phyloP scores from a whole-genome alignment of 2,797 vertebrate species.

The Protosalanx chinensis region DNA sequence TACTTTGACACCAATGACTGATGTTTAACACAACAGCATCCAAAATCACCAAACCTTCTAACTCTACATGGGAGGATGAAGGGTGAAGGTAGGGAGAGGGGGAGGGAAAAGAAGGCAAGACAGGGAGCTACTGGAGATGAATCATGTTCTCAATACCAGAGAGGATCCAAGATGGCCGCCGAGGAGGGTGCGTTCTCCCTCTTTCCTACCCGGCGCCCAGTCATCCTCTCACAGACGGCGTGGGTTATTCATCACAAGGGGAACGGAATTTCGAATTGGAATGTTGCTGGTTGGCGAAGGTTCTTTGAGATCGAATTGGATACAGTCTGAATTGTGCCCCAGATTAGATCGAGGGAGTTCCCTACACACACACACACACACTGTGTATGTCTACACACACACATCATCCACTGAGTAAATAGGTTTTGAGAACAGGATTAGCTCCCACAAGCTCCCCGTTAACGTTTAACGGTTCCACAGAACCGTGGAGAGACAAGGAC shows the following conservation, averaged over 20 bases:
- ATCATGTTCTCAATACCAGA: conserved; percentile 66
- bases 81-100: conserved; percentile 40
- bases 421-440: conserved; percentile 66
- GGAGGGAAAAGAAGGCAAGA: conserved; percentile 33
- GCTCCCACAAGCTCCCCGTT: conserved; percentile 32
- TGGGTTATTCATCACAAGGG: conserved; percentile 51
- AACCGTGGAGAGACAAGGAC: conserved; percentile 42
- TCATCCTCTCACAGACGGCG: conserved; percentile 46
- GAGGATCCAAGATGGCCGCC: conserved; percentile 5
- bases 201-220: conserved; percentile 55
- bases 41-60: conserved; percentile 66
- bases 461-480: conserved; percentile 10
- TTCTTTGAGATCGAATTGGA: neutral
- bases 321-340: neutral
- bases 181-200: conserved; percentile 51
- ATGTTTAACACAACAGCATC: conserved; percentile 62
- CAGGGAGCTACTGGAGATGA: neutral
- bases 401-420: neutral
- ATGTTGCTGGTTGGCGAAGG: neutral
- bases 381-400: neutral
- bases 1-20: conserved; percentile 54
- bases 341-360: neutral
- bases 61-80: conserved; percentile 52
- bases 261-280: neutral
- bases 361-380: conserved; percentile 2